Base-by-base conservation (phyloP, 2,888 invertebrate species). In the Amaurobius ferox region DNA sequence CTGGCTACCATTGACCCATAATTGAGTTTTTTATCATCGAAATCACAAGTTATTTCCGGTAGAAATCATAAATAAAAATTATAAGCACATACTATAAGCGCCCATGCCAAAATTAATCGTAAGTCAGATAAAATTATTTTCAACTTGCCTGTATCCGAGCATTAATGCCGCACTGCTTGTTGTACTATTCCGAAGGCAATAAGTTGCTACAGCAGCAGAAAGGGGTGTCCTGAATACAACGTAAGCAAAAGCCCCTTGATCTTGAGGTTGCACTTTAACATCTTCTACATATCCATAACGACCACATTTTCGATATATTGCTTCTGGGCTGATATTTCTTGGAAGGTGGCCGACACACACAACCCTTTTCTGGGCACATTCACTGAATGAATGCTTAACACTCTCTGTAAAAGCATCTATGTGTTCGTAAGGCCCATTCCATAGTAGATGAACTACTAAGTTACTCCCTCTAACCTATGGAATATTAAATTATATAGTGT, bases 151-250 rank as follows among this genome's bases (percentile, higher is more conserved):
- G 40, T 85, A 85, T 11, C 83, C 83, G 23, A 85, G 48, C 71
- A 85, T 78, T 0, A 85, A 35, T 13, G 83, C 83, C n/a, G 83
- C 83, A 28, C 70, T 85, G 44, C 77, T 85, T 23, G 55, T 66
- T 2, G 77, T 55, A 11, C 77, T 77, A 23, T 85, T 85, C 1
- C 83, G 64, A 0, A 85, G 39, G 29, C 77, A 72, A 29, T 77
- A 85, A n/a, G 77, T 85, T 9, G 83, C 83, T 5, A 85, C 72
- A 6, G 83, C 83, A n/a, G 83, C 83, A 6, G 83, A 64, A 0
- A 85, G 48, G 0, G 72, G 64, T 0, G 71, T 66, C 2, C 55
- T 66, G 28, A 85, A 85, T 7, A 78, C 77, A 0, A 85, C 83
- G 7, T 72, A 85, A 0, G 76, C 83, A 61, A 77, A 85, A 0